phyloP scores from a whole-genome alignment of 2,113 vertebrate species.

The Pedetes capensis region DNA sequence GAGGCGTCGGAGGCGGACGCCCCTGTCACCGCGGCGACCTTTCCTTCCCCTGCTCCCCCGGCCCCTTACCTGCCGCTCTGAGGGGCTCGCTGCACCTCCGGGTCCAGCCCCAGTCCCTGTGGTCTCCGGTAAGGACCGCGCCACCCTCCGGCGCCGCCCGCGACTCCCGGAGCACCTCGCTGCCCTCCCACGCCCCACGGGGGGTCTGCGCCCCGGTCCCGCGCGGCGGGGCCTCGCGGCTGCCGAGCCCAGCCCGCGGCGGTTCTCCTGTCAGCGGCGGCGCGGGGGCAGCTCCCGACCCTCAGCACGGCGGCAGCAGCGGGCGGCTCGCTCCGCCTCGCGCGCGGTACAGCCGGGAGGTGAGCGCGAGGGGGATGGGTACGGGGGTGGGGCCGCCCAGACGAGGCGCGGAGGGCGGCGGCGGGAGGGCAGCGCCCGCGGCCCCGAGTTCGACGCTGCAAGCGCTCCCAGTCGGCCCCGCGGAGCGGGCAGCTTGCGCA shows the following conservation, averaged over 20 bases:
- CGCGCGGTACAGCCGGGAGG: slow-evolving; percentile 64
- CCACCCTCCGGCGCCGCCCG: slow-evolving; percentile 44
- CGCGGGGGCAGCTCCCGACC: slow-evolving; percentile 40
- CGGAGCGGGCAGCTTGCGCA: not conserved
- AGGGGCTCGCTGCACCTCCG: slow-evolving; percentile 44
- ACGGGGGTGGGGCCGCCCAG: slow-evolving; percentile 65
- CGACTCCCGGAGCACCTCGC: slow-evolving; percentile 39
- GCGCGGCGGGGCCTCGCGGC: slow-evolving; percentile 59
- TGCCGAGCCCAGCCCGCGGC: slow-evolving; percentile 45
- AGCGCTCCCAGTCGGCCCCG: slow-evolving; percentile 26
- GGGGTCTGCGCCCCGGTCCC: not conserved
- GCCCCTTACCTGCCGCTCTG: slow-evolving; percentile 60
- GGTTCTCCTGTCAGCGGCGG: slow-evolving; percentile 67
- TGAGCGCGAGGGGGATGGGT: slow-evolving; percentile 70
- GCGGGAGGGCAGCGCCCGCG: slow-evolving; percentile 33
- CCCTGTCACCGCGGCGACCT: slow-evolving; percentile 51
- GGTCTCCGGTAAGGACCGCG: slow-evolving; percentile 28
- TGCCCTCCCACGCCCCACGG: slow-evolving; percentile 26
- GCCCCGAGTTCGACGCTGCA: not conserved
- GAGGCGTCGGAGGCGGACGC: not conserved
- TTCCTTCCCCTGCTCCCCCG: not conserved
- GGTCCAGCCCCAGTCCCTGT: slow-evolving; percentile 42
- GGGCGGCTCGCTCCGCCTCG: slow-evolving; percentile 74
- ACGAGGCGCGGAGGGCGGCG: slow-evolving; percentile 55
- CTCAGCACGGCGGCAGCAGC: slow-evolving; percentile 11